A percentile compares a stretch with the other conserved stretches of the same genome.
Conservation (phyloP, 2,797 vertebrate species). For the Melanogrammus aeglefinus region DNA sequence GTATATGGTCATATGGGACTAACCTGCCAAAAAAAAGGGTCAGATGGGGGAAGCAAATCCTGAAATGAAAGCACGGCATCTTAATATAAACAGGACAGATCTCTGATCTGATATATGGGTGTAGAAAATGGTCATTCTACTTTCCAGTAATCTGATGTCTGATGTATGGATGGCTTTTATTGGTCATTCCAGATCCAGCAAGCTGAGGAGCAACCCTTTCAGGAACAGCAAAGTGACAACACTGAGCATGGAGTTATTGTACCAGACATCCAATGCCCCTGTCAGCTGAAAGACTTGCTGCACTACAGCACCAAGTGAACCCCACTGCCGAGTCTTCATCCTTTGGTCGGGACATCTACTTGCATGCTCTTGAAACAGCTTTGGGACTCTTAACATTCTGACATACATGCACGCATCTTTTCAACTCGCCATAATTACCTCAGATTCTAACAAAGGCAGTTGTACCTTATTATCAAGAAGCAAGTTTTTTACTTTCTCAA, state of each 20-base stretch:
- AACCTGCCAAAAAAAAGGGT: conserved; percentile 6
- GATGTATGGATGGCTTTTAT: conserved; percentile 8
- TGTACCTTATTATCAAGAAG: neutral
- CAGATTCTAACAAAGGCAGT: neutral
- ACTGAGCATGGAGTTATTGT: conserved; percentile 15
- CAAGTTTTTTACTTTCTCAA: neutral
- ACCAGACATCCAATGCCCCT: conserved; percentile 14
- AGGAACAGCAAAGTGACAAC: conserved; percentile 2
- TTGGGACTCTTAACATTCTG: conserved; percentile 4
- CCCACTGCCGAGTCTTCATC: conserved; percentile 16
- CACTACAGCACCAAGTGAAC: conserved; percentile 17
- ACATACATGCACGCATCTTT: conserved; percentile 2
- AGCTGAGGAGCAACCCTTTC: conserved; percentile 6
- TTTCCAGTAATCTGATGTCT: neutral
- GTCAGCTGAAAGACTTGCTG: conserved; percentile 18
- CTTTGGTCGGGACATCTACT: conserved; percentile 18
- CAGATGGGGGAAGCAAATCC: neutral
- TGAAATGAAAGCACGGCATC: neutral
- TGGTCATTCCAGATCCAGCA: conserved; percentile 9
- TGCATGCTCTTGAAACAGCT: conserved; percentile 13
- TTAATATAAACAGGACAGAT: conserved; percentile 5
- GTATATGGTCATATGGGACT: neutral
- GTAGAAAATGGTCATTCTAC: conserved; percentile 4
- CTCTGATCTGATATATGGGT: conserved; percentile 9
- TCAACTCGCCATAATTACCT: conserved; percentile 6